phyloP scores from a whole-genome alignment of 2,113 vertebrate genomes.

The Sinocyclocheilus rhinocerous region DNA sequence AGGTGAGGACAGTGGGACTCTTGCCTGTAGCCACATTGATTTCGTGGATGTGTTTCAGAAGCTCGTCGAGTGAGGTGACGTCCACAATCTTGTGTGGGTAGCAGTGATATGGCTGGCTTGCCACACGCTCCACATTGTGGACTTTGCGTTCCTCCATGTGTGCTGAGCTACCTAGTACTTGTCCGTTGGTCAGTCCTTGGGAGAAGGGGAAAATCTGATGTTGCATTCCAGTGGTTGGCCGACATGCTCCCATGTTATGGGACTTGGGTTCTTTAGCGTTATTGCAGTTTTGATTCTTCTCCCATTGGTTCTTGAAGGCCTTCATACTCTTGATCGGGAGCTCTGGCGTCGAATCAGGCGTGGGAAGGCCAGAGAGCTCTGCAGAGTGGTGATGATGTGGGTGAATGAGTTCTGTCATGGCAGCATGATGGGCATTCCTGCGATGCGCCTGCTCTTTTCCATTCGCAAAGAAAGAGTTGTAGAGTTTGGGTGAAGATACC shows the following conservation, averaged over 20 bases:
- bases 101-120: constrained; percentile 76
- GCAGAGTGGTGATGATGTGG: constrained; percentile 79
- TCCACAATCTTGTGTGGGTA: constrained; percentile 84
- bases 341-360: constrained; percentile 88
- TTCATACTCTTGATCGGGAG: constrained; percentile 86
- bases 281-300: constrained; percentile 89
- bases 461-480: constrained; percentile 82
- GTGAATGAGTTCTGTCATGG: constrained; percentile 75
- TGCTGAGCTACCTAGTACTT: constrained; percentile 64
- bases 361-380: constrained; percentile 86
- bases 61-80: constrained; percentile 86
- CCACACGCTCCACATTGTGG: constrained; percentile 76
- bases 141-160: constrained; percentile 81
- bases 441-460: constrained; percentile 75
- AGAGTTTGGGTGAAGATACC: constrained; percentile 78
- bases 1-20: constrained; percentile 72
- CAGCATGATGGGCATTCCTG: constrained; percentile 69
- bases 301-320: constrained; percentile 84
- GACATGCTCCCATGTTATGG: constrained; percentile 66
- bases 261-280: constrained; percentile 80
- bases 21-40: constrained; percentile 69
- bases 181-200: constrained; percentile 72
- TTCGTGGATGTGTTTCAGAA: constrained; percentile 87
- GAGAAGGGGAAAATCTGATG: constrained; percentile 78
- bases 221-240: constrained; percentile 71